These are phyloP conservation scores for Hirtodrosophila trivittata DNA, from an alignment of 2,888 invertebrate species.

Conservation along the genomic window DNA sequence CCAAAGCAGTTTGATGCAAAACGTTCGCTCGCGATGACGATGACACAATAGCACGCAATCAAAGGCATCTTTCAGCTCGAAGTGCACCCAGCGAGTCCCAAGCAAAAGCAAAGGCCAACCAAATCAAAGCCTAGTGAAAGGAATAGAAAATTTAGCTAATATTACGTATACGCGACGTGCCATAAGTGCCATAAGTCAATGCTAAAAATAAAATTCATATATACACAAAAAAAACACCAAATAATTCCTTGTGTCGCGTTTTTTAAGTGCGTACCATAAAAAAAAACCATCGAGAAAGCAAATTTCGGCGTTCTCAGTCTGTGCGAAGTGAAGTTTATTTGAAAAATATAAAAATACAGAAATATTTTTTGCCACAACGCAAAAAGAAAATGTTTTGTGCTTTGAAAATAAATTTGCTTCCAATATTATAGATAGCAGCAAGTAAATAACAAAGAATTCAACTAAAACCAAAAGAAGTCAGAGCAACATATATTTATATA, in stretches of 20 bases:
- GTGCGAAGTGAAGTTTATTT: constrained; percentile 65
- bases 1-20: constrained; percentile 76
- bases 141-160: constrained; percentile 44
- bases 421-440: constrained; percentile 38
- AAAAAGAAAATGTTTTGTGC: constrained; percentile 52
- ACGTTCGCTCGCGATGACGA: constrained; percentile 75
- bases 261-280: constrained; percentile 58
- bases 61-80: constrained; percentile 7
- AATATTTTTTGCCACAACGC: constrained; percentile 46
- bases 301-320: constrained; percentile 12
- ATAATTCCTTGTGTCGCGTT: constrained; percentile 55
- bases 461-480: constrained; percentile 8
- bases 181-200: constrained; percentile 21
- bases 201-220: constrained; percentile 49
- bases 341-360: constrained; percentile 26
- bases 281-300: constrained; percentile 16
- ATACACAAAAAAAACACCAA: constrained; percentile 12
- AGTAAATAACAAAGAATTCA: constrained; percentile 34
- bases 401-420: constrained; percentile 39
- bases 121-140: constrained; percentile 1
- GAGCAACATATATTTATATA: background rate
- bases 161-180: constrained; percentile 70
- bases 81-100: background rate
- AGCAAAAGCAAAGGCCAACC: constrained; percentile 2
- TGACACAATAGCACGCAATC: constrained; percentile 67